Evolutionary conservation across 2,797 vertebrate species (phyloP).

Genomic region (Caiman crocodilus): DNA sequence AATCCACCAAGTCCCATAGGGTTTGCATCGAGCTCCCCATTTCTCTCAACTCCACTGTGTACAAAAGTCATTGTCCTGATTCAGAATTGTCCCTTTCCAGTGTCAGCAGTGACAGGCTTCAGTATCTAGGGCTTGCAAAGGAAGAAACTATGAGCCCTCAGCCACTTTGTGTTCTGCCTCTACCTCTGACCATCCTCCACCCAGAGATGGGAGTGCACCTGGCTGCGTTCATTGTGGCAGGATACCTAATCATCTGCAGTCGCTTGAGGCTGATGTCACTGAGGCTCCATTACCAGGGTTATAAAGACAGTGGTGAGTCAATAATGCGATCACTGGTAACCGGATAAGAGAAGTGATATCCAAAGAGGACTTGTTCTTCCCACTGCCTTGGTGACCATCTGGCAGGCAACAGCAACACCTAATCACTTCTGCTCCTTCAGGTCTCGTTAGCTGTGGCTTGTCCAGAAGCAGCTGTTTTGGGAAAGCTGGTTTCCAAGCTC

Average conservation of each 20-base stretch:
- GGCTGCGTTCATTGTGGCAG: background rate
- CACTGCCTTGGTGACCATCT: background rate
- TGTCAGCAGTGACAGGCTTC: background rate
- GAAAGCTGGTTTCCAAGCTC: background rate
- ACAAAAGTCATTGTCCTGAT: background rate
- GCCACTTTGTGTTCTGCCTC: background rate
- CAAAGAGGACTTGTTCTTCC: background rate
- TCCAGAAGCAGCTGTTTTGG: background rate
- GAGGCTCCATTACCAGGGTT: background rate
- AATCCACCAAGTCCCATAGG: fast-evolving
- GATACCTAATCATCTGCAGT: background rate
- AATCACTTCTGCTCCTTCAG: background rate
- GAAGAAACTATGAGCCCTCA: background rate
- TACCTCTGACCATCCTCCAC: background rate
- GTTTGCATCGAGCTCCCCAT: background rate
- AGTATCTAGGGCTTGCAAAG: fast-evolving
- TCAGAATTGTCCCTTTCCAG: background rate
- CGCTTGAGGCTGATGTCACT: fast-evolving
- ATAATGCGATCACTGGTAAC: background rate
- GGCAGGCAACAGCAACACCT: background rate
- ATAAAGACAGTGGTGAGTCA: background rate
- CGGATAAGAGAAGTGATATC: background rate
- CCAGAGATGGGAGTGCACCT: background rate
- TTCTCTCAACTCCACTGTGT: background rate
- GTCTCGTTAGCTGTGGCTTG: background rate